Percentiles rank a stretch among this genome's conserved stretches.
Conservation (phyloP, 2,113 vertebrate species). For the Sterna hirundo region DNA sequence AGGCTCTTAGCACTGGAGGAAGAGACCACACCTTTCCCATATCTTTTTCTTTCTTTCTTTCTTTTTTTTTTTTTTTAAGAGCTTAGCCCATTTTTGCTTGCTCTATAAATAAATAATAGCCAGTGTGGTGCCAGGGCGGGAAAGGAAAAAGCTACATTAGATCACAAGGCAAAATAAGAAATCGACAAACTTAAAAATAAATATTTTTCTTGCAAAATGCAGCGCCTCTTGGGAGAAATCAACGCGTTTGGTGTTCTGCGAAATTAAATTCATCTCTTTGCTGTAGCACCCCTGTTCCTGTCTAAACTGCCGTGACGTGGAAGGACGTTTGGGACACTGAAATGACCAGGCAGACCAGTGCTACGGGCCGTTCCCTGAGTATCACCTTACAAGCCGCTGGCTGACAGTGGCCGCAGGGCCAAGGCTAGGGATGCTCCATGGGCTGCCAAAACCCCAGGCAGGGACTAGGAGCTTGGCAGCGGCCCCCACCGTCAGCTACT, state of each 20-base stretch:
- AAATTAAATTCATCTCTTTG: not conserved
- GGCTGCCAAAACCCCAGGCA: not conserved
- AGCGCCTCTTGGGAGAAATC: not conserved
- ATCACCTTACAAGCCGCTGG: fast-evolving
- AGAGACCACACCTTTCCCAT: not conserved
- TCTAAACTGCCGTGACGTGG: not conserved
- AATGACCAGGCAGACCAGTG: fast-evolving
- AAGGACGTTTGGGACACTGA: not conserved
- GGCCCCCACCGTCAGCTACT: not conserved
- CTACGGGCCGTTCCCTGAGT: fast-evolving
- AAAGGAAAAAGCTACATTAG: not conserved
- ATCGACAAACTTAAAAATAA: not conserved
- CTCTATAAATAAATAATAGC: conserved; percentile 12
- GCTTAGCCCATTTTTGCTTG: not conserved
- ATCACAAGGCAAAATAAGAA: not conserved
- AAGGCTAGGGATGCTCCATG: not conserved
- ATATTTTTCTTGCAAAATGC: not conserved
- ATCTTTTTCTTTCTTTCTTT: not conserved
- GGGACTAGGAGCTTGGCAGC: not conserved
- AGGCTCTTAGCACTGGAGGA: not conserved
- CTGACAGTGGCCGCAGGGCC: not conserved
- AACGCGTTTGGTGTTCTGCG: fast-evolving
- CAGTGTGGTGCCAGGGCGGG: not conserved
- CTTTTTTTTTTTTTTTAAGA: not conserved
- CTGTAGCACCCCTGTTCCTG: not conserved